Evolutionary conservation across 2,797 vertebrate genomes (phyloP).

Genomic region (Crypturellus tataupa): DNA sequence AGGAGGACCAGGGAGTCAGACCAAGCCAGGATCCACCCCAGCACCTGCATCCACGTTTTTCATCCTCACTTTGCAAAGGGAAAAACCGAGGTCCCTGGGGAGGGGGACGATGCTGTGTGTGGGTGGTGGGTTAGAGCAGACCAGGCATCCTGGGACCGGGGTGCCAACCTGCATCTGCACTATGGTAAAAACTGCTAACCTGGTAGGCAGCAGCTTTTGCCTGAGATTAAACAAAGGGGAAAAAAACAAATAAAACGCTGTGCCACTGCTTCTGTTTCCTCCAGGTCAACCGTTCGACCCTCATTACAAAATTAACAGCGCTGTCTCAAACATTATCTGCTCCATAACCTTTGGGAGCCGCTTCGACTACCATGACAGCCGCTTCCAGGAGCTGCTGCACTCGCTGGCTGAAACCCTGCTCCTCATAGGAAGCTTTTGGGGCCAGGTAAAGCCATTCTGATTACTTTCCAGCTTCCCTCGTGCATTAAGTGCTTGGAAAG

Average conservation of each 20-base stretch:
- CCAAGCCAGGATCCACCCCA: not conserved
- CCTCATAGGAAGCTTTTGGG: constrained; percentile 41
- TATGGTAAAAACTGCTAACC: not conserved
- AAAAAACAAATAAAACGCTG: not conserved
- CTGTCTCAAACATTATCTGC: constrained; percentile 82
- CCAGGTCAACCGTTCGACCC: constrained; percentile 81
- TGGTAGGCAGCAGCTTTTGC: not conserved
- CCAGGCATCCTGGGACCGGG: not conserved
- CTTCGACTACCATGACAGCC: constrained; percentile 78
- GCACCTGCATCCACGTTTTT: not conserved
- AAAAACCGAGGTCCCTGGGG: not conserved
- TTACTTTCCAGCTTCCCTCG: not conserved
- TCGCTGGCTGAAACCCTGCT: constrained; percentile 40
- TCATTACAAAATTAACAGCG: constrained; percentile 78
- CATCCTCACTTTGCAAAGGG: not conserved
- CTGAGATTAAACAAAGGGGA: not conserved
- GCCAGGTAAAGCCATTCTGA: constrained; percentile 64
- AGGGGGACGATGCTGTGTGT: not conserved
- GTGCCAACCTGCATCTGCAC: not conserved
- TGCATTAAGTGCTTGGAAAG: not conserved
- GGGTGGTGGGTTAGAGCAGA: no score
- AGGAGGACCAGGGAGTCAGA: accelerated
- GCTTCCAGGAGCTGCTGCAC: constrained; percentile 78
- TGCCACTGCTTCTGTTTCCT: not conserved
- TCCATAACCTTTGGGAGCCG: constrained; percentile 81